These are phyloP conservation scores for Dreissena rostriformis DNA, from an alignment of 1,140 invertebrate genomes.

Conservation along the genomic window DNA sequence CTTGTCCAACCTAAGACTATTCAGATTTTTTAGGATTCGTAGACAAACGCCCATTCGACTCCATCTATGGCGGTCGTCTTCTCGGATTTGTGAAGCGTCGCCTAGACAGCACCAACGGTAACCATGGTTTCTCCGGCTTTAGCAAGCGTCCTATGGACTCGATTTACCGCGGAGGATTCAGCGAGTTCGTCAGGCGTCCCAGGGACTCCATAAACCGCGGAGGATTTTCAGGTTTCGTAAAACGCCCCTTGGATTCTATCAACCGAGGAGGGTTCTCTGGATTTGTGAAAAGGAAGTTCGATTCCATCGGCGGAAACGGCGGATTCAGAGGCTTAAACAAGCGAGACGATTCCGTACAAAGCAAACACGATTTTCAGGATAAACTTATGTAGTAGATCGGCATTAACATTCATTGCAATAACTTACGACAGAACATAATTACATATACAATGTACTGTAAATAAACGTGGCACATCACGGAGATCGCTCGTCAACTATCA, in stretches of 20 bases:
- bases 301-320: slow-evolving; percentile 26
- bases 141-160: slow-evolving; percentile 50
- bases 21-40: too few species aligned
- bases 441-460: too few species aligned
- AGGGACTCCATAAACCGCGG: slow-evolving; percentile 49
- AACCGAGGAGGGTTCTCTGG: slow-evolving; percentile 25
- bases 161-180: slow-evolving; percentile 12
- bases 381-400: too few species aligned
- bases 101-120: slow-evolving; percentile 52
- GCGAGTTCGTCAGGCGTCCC: slow-evolving; percentile 31
- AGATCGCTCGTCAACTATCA: too few species aligned
- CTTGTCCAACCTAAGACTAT: too few species aligned
- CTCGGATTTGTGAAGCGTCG: slow-evolving; percentile 54
- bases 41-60: slow-evolving; percentile 58
- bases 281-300: too few species aligned
- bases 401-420: too few species aligned
- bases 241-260: slow-evolving; percentile 43
- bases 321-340: slow-evolving; percentile 38
- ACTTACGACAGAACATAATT: too few species aligned
- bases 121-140: slow-evolving; percentile 44
- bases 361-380: too few species aligned
- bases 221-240: slow-evolving; percentile 32
- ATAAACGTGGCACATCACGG: too few species aligned
- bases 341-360: too few species aligned
- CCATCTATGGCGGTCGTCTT: slow-evolving; percentile 40